Evolutionary conservation across 2,797 vertebrate species (phyloP), one percentile per base, ranked within the genome.

Genomic region (Aythya fuligula): DNA sequence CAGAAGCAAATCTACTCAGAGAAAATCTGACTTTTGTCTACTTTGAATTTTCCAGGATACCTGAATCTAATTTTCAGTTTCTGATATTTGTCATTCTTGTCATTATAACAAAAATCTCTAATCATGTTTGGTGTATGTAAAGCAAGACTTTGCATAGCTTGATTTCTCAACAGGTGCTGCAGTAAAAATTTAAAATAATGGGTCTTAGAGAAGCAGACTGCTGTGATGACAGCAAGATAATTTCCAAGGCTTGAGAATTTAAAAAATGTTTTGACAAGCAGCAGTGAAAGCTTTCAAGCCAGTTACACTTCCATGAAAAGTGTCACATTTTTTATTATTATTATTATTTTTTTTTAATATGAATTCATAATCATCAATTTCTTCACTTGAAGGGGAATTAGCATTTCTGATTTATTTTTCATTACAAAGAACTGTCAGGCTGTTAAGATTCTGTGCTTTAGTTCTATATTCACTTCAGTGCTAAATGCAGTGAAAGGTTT

Each of bases 221-320:
- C 93, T 97, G 92, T 92, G 88, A 97, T 97, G 96, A 97, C 93
- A 97, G 95, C 92, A 97, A 97, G 94, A 57, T 97, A 95, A 97
- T 98, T 98, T 98, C 88, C 93, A 79, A 66, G 85, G 72, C 56
- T 86, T 95, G 85, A 96, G 90, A 97, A 97, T 93, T 97, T 93
- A 20, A 96, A 96, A 97, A 98, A 95, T 97, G 95, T 98, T 98
- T 98, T 97, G 97, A 98, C 97, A 98, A 93, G 85, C 75, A 96
- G 43, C 88, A 96, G 90, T 87, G 92, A 96, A 97, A 96, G 79
- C 93, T 97, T 98, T 97, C 96, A 97, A 97, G 85, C 67, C 94
- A 92, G 58, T 95, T 97, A 74, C 56, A 92, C 43, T 96, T 88
- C 89, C 73, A 66, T 36, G 81, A 87, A 85, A 95, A 96, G 27